phyloP scores from a whole-genome alignment of 2,888 invertebrate species.

The Drosophila mayaguana region DNA sequence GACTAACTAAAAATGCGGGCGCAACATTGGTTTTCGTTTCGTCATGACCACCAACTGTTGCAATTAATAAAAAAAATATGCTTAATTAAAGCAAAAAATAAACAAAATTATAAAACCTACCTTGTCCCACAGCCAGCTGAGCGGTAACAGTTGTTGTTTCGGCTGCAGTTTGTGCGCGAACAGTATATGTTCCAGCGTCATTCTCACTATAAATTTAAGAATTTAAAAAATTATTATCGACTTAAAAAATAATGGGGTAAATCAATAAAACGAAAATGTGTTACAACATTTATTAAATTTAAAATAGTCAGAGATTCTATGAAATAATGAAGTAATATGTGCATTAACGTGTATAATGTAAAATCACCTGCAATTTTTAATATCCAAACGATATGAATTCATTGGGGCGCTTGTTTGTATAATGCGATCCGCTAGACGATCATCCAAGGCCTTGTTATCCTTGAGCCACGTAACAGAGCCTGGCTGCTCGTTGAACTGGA shows the following conservation, averaged over 20 bases:
- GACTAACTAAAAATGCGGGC: constrained; percentile 93
- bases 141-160: constrained; percentile 94
- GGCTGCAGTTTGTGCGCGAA: constrained; percentile 92
- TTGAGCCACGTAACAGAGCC: constrained; percentile 93
- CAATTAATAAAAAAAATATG: not conserved
- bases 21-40: constrained; percentile 90
- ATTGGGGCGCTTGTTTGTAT: constrained; percentile 87
- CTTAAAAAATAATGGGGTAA: not conserved
- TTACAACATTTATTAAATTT: not conserved
- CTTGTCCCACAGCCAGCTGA: constrained; percentile 93
- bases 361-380: constrained; percentile 88
- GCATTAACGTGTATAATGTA: too few relatives aligned
- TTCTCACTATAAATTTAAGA: constrained; percentile 85
- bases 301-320: not conserved
- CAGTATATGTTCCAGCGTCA: constrained; percentile 96
- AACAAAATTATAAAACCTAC: constrained; percentile 85
- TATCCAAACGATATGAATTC: constrained; percentile 89
- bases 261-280: not conserved
- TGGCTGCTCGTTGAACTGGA: constrained; percentile 88
- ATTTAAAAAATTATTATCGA: not conserved
- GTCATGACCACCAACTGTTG: constrained; percentile 87
- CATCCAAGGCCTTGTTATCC: constrained; percentile 93
- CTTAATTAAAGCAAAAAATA: not conserved
- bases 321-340: not conserved
- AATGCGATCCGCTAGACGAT: constrained; percentile 91